Conservation (phyloP, 2,888 invertebrate species). For the Plusia festucae region DNA sequence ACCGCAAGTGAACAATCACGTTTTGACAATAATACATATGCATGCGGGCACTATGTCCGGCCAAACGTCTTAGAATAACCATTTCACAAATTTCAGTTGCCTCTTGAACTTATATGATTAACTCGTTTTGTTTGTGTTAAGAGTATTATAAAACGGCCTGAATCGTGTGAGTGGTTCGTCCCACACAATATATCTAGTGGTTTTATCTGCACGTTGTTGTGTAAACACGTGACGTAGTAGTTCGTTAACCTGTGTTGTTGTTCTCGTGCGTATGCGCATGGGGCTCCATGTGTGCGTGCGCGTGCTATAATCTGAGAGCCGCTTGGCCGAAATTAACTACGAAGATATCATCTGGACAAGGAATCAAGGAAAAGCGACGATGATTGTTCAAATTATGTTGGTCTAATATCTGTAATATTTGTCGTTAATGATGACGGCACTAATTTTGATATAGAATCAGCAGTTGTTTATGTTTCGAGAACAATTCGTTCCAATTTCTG, state of each 20-base stretch:
- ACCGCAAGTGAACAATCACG: constrained; percentile 10
- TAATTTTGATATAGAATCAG: constrained; percentile 11
- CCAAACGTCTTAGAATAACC: constrained; percentile 17
- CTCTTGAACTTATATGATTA: not conserved
- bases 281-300: constrained; percentile 51
- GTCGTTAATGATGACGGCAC: constrained; percentile 18
- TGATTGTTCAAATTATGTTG: constrained; percentile 23
- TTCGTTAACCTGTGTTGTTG: constrained; percentile 77
- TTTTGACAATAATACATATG: constrained; percentile 13
- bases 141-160: constrained; percentile 12
- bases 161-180: constrained; percentile 25
- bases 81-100: not conserved
- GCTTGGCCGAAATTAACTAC: constrained; percentile 30
- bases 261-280: constrained; percentile 61
- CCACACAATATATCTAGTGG: constrained; percentile 48
- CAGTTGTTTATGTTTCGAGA: constrained; percentile 22
- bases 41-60: constrained; percentile 24
- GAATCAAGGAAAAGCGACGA: constrained; percentile 44
- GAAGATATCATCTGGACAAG: constrained; percentile 41
- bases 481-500: constrained; percentile 14
- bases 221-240: constrained; percentile 76
- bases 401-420: constrained; percentile 27
- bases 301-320: constrained; percentile 36
- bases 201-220: constrained; percentile 66
- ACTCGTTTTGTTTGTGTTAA: not conserved